phyloP scores from a whole-genome alignment of 2,797 vertebrate species.

The Halcyon smyrnensis region DNA sequence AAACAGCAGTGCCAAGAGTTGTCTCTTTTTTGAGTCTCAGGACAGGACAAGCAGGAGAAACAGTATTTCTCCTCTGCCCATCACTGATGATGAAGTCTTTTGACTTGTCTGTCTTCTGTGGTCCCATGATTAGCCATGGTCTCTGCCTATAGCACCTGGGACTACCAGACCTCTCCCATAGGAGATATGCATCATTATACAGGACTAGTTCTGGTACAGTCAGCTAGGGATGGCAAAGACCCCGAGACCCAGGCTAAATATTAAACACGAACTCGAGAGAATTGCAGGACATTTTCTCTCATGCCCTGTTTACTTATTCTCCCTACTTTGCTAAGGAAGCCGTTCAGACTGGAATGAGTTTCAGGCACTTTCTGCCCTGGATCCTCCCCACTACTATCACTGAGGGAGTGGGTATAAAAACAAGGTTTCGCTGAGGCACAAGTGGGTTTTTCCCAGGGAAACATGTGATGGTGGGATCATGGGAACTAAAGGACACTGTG shows the following conservation, averaged over 20 bases:
- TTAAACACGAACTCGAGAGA: background rate
- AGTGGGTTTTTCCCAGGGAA: background rate
- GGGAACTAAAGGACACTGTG: background rate
- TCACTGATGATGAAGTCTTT: background rate
- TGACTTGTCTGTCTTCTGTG: background rate
- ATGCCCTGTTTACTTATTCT: background rate
- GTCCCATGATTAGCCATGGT: background rate
- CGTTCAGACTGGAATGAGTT: background rate
- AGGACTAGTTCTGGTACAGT: background rate
- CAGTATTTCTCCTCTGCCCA: background rate
- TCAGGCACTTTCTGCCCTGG: background rate
- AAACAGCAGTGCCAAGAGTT: background rate
- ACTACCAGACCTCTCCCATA: background rate
- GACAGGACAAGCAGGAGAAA: slow-evolving; percentile 13
- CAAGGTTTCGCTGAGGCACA: background rate
- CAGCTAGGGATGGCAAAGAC: background rate
- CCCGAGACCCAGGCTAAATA: background rate
- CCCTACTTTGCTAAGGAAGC: background rate
- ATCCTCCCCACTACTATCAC: background rate
- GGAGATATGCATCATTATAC: background rate
- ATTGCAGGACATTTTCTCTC: slow-evolving; percentile 19
- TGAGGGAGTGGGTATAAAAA: background rate
- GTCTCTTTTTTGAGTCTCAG: slow-evolving; percentile 21
- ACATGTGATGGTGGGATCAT: background rate
- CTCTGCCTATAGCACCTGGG: background rate